These are phyloP conservation scores for Sturnira hondurensis DNA, from an alignment of 2,113 vertebrate genomes.

Conservation along the genomic window DNA sequence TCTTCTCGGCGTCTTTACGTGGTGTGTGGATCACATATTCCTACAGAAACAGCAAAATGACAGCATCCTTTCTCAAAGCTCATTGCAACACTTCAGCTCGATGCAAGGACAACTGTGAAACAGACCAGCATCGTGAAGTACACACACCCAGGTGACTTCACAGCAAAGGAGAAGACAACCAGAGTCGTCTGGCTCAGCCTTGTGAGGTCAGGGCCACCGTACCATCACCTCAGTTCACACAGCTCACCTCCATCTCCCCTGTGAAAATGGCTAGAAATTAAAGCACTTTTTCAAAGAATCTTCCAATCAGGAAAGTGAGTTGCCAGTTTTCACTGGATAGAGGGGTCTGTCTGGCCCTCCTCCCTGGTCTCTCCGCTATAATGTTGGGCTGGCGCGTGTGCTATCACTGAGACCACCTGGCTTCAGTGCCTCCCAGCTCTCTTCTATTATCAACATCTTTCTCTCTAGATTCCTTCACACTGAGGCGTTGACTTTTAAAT, in stretches of 20 bases:
- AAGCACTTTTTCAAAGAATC: not conserved
- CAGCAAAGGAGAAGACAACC: not conserved
- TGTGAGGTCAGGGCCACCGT: not conserved
- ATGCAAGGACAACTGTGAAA: rapidly evolving
- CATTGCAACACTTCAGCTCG: not conserved
- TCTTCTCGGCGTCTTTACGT: slow-evolving; percentile 73
- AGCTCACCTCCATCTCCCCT: not conserved
- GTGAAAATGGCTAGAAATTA: not conserved
- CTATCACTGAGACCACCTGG: not conserved
- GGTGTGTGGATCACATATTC: slow-evolving; percentile 79
- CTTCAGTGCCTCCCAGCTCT: not conserved
- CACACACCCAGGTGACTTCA: rapidly evolving
- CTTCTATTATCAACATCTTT: not conserved
- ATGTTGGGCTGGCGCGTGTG: not conserved
- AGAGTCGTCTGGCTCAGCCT: not conserved
- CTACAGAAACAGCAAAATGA: slow-evolving; percentile 40
- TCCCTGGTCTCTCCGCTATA: not conserved
- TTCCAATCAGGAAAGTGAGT: not conserved
- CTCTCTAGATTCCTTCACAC: not conserved
- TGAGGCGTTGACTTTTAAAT: not conserved
- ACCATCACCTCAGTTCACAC: not conserved
- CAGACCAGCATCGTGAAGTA: rapidly evolving
- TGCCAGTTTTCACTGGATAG: not conserved
- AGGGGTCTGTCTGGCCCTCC: not conserved
- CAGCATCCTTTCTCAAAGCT: not conserved